phyloP scores from a whole-genome alignment of 2,113 vertebrate species.

The Capreolus pygargus region DNA sequence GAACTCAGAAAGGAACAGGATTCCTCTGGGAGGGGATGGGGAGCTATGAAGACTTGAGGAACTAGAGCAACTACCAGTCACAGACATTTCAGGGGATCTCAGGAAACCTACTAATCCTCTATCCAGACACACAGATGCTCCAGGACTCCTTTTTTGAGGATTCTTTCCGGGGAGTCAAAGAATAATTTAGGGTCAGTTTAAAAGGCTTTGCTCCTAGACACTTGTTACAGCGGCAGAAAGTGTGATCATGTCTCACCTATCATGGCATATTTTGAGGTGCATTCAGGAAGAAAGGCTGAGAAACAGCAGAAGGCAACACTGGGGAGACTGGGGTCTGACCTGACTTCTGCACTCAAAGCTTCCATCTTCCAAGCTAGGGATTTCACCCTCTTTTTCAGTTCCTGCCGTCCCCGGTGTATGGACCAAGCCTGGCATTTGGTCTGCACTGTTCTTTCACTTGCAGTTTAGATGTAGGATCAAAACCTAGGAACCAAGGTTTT shows the following conservation, averaged over 20 bases:
- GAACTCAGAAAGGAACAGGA: not conserved
- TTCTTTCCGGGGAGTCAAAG: not conserved
- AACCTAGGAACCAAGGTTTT: not conserved
- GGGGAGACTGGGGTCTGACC: accelerated
- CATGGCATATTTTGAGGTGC: not conserved
- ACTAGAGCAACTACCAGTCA: not conserved
- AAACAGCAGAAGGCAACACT: not conserved
- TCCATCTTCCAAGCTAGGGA: not conserved
- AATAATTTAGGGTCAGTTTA: not conserved
- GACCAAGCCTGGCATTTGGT: not conserved
- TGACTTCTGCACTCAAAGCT: not conserved
- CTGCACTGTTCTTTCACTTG: not conserved
- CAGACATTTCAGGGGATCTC: not conserved
- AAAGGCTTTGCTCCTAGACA: not conserved
- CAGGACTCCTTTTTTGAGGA: not conserved
- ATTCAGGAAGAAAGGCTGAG: not conserved
- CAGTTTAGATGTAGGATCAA: not conserved
- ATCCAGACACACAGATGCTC: not conserved
- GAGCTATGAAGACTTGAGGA: not conserved
- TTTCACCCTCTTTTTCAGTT: too few species aligned
- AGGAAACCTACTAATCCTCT: not conserved
- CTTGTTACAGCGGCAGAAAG: not conserved
- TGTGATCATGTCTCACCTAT: not conserved
- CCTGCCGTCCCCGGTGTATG: not conserved
- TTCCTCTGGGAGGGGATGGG: not conserved